Conservation (phyloP, 2,113 vertebrate species). For the Martes martes region DNA sequence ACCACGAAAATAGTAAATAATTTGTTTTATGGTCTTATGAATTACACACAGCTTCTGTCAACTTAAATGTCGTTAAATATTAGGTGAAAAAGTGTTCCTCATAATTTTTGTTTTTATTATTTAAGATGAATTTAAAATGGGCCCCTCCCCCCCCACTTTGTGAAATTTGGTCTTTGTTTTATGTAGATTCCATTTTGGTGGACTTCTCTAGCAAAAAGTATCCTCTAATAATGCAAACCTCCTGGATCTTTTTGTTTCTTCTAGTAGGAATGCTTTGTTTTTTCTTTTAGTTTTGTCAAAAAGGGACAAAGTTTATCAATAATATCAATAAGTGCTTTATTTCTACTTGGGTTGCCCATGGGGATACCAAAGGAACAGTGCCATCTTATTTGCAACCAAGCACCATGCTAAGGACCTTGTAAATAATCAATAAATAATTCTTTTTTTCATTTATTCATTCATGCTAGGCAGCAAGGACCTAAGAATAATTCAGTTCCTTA, state of each 20-base stretch:
- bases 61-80: background rate
- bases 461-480: background rate
- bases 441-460: background rate
- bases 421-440: background rate
- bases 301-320: background rate
- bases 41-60: background rate
- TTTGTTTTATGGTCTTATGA: background rate
- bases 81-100: background rate
- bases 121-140: background rate
- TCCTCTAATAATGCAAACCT: background rate
- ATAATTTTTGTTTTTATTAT: background rate
- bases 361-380: background rate
- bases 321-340: background rate
- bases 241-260: background rate
- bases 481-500: background rate
- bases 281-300: background rate
- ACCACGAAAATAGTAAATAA: background rate
- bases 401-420: background rate
- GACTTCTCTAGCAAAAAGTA: background rate
- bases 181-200: background rate
- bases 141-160: background rate
- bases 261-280: background rate
- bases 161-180: slow-evolving; percentile 17
- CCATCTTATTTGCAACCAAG: background rate
- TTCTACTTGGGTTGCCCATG: background rate